A percentile compares a stretch with the other conserved stretches of the same genome.
Evolutionary conservation across 2,888 invertebrate genomes (phyloP).

Genomic region (Entomobrya multifasciata): DNA sequence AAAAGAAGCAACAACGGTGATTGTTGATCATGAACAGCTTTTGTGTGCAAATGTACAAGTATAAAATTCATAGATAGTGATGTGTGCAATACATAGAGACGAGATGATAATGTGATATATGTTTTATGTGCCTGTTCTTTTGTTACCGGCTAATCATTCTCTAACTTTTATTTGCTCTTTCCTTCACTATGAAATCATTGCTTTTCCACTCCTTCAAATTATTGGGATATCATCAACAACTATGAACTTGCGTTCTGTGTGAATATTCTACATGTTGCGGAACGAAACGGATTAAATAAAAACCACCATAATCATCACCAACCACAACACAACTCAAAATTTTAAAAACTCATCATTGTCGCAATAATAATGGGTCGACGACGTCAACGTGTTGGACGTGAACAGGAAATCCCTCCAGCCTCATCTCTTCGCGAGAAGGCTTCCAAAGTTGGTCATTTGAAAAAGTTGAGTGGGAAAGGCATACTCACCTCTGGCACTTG

Average conservation of each 20-base stretch:
- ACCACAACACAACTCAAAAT: neutral
- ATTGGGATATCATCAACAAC: slow-evolving; percentile 22
- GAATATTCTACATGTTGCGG: too few relatives aligned
- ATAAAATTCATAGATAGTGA: too few relatives aligned
- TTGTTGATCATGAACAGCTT: slow-evolving; percentile 26
- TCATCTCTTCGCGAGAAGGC: slow-evolving; percentile 74
- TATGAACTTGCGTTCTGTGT: neutral
- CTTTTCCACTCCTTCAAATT: slow-evolving; percentile 23
- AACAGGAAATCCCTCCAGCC: slow-evolving; percentile 75
- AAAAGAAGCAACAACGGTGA: neutral
- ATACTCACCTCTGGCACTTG: slow-evolving; percentile 77
- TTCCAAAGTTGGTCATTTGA: slow-evolving; percentile 74
- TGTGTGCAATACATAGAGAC: too few relatives aligned
- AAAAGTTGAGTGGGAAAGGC: slow-evolving; percentile 77
- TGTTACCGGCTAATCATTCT: slow-evolving; percentile 54
- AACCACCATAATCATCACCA: too few relatives aligned
- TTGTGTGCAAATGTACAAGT: slow-evolving; percentile 5
- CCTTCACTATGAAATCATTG: neutral
- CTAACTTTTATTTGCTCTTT: slow-evolving; percentile 37
- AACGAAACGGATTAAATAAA: slow-evolving; percentile 56
- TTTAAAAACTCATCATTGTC: slow-evolving; percentile 2
- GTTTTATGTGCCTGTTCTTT: neutral
- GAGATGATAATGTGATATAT: slow-evolving; percentile 16
- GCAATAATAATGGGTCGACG: slow-evolving; percentile 67
- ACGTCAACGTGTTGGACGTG: slow-evolving; percentile 44